Conservation (phyloP, 2,888 invertebrate genomes). For the Lasioglossum lativentre region DNA sequence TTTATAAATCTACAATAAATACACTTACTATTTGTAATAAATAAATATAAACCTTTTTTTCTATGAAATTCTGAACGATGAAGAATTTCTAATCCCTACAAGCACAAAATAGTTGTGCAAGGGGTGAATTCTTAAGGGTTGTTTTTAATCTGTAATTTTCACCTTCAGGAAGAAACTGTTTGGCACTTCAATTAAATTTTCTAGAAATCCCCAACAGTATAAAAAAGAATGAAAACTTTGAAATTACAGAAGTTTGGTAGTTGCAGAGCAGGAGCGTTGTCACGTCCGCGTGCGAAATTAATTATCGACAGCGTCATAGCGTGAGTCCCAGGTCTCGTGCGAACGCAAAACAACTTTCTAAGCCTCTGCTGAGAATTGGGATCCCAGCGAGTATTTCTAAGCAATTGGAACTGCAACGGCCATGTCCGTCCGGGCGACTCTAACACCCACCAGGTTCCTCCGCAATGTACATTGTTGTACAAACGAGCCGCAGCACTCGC, state of each 20-base stretch:
- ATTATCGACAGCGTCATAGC: conserved; percentile 47
- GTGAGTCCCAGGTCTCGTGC: not conserved
- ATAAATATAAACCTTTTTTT: too few relatives aligned
- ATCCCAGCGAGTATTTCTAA: conserved; percentile 57
- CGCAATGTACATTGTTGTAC: conserved; percentile 43
- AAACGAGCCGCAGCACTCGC: conserved; percentile 46
- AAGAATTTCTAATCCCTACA: too few relatives aligned
- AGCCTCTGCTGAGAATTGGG: conserved; percentile 44
- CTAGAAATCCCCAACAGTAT: not conserved
- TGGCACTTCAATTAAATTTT: not conserved
- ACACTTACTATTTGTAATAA: too few relatives aligned
- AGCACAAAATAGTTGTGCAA: too few relatives aligned
- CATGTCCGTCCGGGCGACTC: conserved; percentile 16
- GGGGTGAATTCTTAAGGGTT: not conserved
- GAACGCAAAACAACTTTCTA: conserved; percentile 38
- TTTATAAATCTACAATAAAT: too few relatives aligned
- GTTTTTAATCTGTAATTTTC: not conserved
- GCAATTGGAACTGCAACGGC: conserved; percentile 61
- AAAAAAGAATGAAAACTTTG: not conserved
- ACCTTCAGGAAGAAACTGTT: not conserved
- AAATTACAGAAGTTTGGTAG: not conserved
- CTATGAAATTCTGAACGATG: not conserved
- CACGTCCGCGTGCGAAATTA: conserved; percentile 54
- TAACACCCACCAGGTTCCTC: conserved; percentile 19
- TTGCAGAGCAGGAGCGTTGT: conserved; percentile 38